Evolutionary conservation across 2,113 vertebrate genomes (phyloP).

Genomic region (Lepus timidus): DNA sequence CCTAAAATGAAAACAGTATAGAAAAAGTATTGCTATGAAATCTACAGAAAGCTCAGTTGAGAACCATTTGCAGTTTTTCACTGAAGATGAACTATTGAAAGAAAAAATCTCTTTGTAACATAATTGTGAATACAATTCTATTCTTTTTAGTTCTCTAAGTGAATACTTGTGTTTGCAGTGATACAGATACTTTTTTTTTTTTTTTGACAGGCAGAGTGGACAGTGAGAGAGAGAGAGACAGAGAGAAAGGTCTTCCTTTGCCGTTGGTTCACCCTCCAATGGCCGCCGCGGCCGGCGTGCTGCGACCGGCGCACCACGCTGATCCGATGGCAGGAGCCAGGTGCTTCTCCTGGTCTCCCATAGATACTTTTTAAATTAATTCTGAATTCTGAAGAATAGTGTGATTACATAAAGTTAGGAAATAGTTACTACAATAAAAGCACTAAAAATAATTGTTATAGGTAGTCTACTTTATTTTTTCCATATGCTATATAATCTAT

Average conservation of each 20-base stretch:
- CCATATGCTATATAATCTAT: not conserved
- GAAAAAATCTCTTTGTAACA: constrained; percentile 23
- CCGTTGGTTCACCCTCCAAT: no score
- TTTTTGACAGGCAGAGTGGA: no score
- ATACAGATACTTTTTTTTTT: not conserved
- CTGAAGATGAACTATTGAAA: constrained; percentile 45
- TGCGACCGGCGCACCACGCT: no score
- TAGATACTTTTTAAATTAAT: constrained; percentile 26
- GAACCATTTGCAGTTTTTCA: constrained; percentile 43
- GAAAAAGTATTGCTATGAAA: constrained; percentile 25
- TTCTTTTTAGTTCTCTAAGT: constrained; percentile 19
- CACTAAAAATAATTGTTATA: not conserved
- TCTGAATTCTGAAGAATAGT: constrained; percentile 15
- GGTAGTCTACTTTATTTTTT: constrained; percentile 24
- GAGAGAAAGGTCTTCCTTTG: no score
- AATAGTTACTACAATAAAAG: constrained; percentile 50
- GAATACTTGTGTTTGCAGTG: constrained; percentile 6
- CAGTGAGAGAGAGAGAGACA: no score
- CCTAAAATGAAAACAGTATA: constrained; percentile 52
- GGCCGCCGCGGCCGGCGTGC: no score
- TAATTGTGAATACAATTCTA: constrained; percentile 24
- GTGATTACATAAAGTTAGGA: constrained; percentile 41
- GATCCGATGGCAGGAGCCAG: no score
- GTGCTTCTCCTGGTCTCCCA: no score
- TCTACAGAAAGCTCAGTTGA: not conserved